Conservation (phyloP, 2,888 invertebrate species). For the Timema podura region DNA sequence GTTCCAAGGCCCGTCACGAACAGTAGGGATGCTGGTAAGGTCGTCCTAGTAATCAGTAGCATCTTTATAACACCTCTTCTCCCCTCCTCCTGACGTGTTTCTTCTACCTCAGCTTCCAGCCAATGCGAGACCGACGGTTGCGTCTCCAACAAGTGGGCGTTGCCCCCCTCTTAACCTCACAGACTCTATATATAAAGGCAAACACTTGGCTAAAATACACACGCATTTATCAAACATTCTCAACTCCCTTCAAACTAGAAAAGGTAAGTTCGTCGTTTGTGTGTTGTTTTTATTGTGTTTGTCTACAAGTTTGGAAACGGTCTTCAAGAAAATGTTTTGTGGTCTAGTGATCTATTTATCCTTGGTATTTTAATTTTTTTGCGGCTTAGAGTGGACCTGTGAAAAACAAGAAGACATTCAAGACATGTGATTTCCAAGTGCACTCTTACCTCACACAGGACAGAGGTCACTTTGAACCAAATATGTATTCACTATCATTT, state of each 20-base stretch:
- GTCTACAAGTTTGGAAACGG: no score
- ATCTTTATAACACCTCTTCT: neutral
- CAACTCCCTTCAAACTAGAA: conserved; percentile 8
- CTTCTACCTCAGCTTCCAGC: conserved; percentile 13
- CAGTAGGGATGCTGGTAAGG: conserved; percentile 25
- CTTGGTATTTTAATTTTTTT: no score
- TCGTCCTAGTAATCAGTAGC: conserved; percentile 15
- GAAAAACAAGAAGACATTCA: no score
- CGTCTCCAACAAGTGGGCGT: conserved; percentile 10
- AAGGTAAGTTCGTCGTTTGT: conserved; percentile 27
- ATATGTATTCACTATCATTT: no score
- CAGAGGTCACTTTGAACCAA: no score
- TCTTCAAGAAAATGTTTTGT: no score
- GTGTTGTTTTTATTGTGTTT: no score
- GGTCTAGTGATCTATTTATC: no score
- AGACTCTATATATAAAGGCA: conserved; percentile 24
- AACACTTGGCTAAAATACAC: conserved; percentile 11
- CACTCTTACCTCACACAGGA: no score
- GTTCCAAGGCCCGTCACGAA: conserved; percentile 18
- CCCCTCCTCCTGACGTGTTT: neutral
- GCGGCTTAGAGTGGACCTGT: no score
- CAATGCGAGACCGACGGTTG: conserved; percentile 12
- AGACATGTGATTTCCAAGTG: no score
- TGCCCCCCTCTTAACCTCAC: neutral
- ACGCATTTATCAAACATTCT: conserved; percentile 18